Percentiles rank a stretch among this genome's conserved stretches.
phyloP scores from a whole-genome alignment of 2,888 invertebrate species.

The Sminthurinus aureus region DNA sequence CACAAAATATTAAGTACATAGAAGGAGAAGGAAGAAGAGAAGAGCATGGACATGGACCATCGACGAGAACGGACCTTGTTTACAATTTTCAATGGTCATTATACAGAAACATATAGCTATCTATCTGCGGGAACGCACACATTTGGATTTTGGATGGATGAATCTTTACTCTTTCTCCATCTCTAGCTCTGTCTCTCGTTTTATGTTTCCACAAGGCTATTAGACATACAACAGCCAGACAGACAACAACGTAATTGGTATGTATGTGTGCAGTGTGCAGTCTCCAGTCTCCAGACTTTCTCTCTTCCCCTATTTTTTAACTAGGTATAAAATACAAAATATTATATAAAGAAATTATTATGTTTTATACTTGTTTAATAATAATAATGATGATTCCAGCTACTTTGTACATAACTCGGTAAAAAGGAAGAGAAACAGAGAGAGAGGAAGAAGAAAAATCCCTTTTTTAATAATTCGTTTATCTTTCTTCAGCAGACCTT shows the following conservation, averaged over 20 bases:
- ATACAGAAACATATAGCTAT: neutral
- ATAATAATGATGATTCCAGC: neutral
- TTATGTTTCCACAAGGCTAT: too few species aligned
- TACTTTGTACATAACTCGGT: neutral
- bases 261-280: too few species aligned
- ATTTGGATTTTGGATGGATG: neutral
- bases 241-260: neutral
- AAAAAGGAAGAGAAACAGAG: constrained; percentile 27
- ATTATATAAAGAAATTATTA: too few species aligned
- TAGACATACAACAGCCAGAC: neutral
- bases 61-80: constrained; percentile 36
- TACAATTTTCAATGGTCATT: constrained; percentile 42
- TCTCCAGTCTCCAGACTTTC: too few species aligned
- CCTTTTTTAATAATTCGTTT: constrained; percentile 52
- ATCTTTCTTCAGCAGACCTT: constrained; percentile 47
- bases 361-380: neutral
- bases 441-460: neutral
- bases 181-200: too few species aligned
- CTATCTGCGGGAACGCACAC: neutral
- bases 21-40: neutral
- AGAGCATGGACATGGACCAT: neutral
- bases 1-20: constrained; percentile 50
- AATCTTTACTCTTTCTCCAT: neutral
- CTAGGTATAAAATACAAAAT: too few species aligned
- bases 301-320: too few species aligned